Evolutionary conservation across 1,140 invertebrate species (phyloP).

Genomic region (Camponotus pennsylvanicus): DNA sequence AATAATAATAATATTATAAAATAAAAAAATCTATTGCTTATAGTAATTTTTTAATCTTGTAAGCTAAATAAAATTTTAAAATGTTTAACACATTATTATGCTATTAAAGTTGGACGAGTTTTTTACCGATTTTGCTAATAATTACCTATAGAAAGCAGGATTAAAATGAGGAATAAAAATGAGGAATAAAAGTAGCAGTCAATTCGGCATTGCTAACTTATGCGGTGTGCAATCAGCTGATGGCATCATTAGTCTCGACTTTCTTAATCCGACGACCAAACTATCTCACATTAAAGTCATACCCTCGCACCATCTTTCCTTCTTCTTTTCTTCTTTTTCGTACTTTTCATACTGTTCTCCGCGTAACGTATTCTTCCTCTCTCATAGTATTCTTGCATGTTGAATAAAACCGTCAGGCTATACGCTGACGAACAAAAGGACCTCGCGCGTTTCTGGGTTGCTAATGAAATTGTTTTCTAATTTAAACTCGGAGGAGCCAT

Average conservation of each 20-base stretch:
- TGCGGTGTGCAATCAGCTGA: slow-evolving; percentile 71
- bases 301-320: slow-evolving; percentile 33
- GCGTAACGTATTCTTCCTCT: not conserved
- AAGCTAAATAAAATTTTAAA: not conserved
- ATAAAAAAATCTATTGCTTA: not conserved
- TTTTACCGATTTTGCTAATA: slow-evolving; percentile 64
- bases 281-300: slow-evolving; percentile 58
- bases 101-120: slow-evolving; percentile 12
- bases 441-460: slow-evolving; percentile 25
- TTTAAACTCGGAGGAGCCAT: slow-evolving; percentile 59
- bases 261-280: slow-evolving; percentile 47
- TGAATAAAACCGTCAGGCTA: slow-evolving; percentile 59
- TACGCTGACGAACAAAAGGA: slow-evolving; percentile 65
- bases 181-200: not conserved
- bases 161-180: not conserved
- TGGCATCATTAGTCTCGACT: slow-evolving; percentile 44
- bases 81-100: not conserved
- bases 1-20: not conserved
- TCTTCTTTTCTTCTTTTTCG: slow-evolving; percentile 25
- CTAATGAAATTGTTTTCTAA: slow-evolving; percentile 78
- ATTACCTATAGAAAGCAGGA: not conserved
- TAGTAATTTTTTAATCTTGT: not conserved
- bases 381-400: slow-evolving; percentile 42
- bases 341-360: not conserved
- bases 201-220: slow-evolving; percentile 28